These are phyloP conservation scores for Collichthys lucidus DNA, from an alignment of 2,113 vertebrate genomes.

Conservation along the genomic window DNA sequence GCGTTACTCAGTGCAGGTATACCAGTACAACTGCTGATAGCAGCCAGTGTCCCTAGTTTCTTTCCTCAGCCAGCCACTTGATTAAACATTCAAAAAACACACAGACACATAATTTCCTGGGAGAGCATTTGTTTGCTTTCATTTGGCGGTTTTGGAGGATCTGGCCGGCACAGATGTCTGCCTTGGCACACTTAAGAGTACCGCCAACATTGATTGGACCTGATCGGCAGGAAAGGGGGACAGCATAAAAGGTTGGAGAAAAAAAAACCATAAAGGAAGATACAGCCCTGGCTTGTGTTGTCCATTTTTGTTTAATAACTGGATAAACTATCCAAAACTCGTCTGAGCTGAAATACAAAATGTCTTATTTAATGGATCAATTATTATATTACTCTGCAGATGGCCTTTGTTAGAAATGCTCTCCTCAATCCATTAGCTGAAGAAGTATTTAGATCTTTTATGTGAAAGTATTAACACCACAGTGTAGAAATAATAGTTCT, in stretches of 20 bases:
- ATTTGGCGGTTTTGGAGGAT: conserved; percentile 56
- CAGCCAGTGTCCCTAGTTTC: conserved; percentile 20
- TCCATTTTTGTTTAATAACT: conserved; percentile 12
- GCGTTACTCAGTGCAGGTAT: neutral
- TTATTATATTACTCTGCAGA: neutral
- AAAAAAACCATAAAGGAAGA: conserved; percentile 36
- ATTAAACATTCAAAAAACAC: conserved; percentile 15
- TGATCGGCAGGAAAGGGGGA: conserved; percentile 39
- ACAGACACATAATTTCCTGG: conserved; percentile 31
- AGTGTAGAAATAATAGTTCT: neutral
- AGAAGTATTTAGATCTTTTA: neutral
- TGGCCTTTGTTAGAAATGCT: conserved; percentile 9
- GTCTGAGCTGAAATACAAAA: neutral
- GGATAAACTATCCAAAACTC: neutral
- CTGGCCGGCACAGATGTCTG: conserved; percentile 61
- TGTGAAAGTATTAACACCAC: neutral
- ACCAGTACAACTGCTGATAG: neutral
- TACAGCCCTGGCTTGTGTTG: neutral
- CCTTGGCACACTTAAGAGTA: conserved; percentile 47
- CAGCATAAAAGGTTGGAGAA: conserved; percentile 44
- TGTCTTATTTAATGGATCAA: neutral
- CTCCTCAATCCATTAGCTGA: neutral
- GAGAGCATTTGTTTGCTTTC: conserved; percentile 68
- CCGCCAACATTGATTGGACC: conserved; percentile 57
- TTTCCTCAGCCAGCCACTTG: conserved; percentile 24